These are phyloP conservation scores for Epicampocera succincta DNA, from an alignment of 2,888 invertebrate genomes.

Conservation along the genomic window DNA sequence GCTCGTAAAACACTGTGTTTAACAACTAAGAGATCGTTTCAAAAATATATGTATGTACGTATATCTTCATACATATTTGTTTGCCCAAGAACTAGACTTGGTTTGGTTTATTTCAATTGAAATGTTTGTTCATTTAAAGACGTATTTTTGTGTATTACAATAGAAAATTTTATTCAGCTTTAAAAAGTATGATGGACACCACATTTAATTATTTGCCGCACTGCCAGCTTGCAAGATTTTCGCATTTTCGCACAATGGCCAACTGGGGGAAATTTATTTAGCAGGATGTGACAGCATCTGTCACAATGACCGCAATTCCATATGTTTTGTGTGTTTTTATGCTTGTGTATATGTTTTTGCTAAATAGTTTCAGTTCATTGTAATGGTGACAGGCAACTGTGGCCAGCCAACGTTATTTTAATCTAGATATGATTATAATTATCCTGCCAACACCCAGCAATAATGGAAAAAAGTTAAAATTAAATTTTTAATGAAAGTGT, in stretches of 20 bases:
- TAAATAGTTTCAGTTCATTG: slow-evolving; percentile 43
- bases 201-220: slow-evolving; percentile 16
- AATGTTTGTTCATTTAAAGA: too few relatives aligned
- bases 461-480: slow-evolving; percentile 23
- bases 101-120: too few relatives aligned
- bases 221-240: slow-evolving; percentile 22
- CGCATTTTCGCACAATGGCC: slow-evolving; percentile 43
- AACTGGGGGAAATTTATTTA: slow-evolving; percentile 69
- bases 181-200: too few relatives aligned
- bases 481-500: slow-evolving; percentile 46
- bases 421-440: slow-evolving; percentile 68
- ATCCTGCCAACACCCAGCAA: slow-evolving; percentile 28
- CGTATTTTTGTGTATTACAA: too few relatives aligned
- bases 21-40: too few relatives aligned
- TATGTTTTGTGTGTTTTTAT: slow-evolving; percentile 43
- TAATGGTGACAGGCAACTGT: slow-evolving; percentile 53
- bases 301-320: slow-evolving; percentile 69
- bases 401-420: slow-evolving; percentile 59
- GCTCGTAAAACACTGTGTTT: too few relatives aligned
- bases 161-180: too few relatives aligned
- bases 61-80: too few relatives aligned
- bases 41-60: too few relatives aligned
- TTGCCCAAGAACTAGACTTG: too few relatives aligned
- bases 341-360: neutral
- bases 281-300: slow-evolving; percentile 71